phyloP scores from a whole-genome alignment of 2,797 vertebrate genomes.

The Gambusia yucatana region DNA sequence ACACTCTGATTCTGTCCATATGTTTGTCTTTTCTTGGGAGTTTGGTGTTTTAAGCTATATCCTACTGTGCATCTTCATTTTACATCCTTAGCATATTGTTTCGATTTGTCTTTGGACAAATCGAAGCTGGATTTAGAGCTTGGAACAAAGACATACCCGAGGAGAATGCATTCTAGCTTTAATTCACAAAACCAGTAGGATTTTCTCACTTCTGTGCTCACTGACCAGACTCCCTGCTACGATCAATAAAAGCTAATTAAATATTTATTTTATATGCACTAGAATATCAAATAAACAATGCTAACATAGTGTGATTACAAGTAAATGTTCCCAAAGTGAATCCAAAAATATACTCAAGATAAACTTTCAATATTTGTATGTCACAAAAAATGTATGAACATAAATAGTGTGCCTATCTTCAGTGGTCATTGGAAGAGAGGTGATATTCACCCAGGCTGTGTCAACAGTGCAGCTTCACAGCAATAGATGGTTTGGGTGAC shows the following conservation, averaged over 20 bases:
- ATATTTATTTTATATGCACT: background rate
- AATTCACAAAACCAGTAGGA: background rate
- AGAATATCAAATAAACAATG: background rate
- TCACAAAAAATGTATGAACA: background rate
- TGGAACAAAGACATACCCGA: background rate
- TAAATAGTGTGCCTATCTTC: background rate
- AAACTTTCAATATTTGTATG: background rate
- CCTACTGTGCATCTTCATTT: background rate
- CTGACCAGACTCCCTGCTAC: background rate
- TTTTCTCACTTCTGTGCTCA: background rate
- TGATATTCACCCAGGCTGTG: background rate
- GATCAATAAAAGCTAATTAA: background rate
- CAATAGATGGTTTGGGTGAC: background rate
- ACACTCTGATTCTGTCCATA: background rate
- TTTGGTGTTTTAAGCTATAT: background rate
- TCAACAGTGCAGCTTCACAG: background rate
- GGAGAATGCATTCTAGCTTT: background rate
- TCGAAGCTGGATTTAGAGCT: background rate
- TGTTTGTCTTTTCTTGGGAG: background rate
- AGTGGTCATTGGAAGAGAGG: background rate
- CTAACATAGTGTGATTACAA: background rate
- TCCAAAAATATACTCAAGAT: background rate
- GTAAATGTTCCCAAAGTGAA: conserved; percentile 1
- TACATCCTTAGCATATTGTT: background rate
- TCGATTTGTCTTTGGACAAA: background rate